Evolutionary conservation across 2,888 invertebrate genomes (phyloP).

Genomic region (Ecdyonurus torrentis): DNA sequence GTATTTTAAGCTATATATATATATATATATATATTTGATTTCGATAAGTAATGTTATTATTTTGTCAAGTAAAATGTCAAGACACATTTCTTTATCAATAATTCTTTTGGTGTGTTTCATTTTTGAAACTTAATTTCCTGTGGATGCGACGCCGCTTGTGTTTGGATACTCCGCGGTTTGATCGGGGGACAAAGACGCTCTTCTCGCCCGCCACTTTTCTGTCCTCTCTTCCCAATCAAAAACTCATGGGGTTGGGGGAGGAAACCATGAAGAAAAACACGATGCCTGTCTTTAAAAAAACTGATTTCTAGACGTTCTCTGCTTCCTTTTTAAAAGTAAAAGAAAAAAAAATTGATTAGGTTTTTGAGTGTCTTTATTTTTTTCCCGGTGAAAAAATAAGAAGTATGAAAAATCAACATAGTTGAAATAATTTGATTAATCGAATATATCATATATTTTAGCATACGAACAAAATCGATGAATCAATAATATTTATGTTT

Average conservation of each 20-base stretch:
- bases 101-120: not conserved
- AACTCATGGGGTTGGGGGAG: not conserved
- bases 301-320: not conserved
- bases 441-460: too few species aligned
- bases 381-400: not conserved
- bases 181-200: not conserved
- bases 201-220: not conserved
- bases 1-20: too few species aligned
- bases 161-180: not conserved
- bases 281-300: not conserved
- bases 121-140: conserved; percentile 3
- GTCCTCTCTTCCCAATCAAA: too few species aligned
- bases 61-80: not conserved
- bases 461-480: too few species aligned
- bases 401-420: not conserved
- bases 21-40: not conserved
- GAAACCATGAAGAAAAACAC: not conserved
- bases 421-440: too few species aligned
- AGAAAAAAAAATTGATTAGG: not conserved
- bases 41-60: not conserved
- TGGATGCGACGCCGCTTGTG: not conserved
- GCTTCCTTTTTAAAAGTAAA: not conserved
- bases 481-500: too few species aligned
- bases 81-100: not conserved
- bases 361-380: not conserved